phyloP scores from a whole-genome alignment of 1,140 invertebrate genomes.

The Euwallacea fornicatus region DNA sequence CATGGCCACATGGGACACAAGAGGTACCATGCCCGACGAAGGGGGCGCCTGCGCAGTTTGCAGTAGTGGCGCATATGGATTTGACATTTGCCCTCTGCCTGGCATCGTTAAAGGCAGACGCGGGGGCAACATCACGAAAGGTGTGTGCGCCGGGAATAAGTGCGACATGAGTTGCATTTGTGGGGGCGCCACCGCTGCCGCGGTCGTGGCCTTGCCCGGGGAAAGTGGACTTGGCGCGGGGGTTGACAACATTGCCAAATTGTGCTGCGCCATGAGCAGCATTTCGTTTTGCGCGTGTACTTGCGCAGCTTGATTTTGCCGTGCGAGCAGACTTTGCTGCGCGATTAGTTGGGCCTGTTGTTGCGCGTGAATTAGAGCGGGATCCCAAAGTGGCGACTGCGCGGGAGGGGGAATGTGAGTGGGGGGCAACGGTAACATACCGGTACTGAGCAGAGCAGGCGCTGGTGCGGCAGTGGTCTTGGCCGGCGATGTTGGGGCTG shows the following conservation, averaged over 20 bases:
- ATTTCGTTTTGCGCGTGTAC: conserved; percentile 48
- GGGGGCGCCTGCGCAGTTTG: conserved; percentile 49
- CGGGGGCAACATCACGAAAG: conserved; percentile 53
- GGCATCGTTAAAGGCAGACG: conserved; percentile 46
- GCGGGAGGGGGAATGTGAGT: conserved; percentile 58
- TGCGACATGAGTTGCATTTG: conserved; percentile 42
- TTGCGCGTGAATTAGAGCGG: conserved; percentile 47
- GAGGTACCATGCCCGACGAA: conserved; percentile 47
- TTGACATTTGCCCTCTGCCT: conserved; percentile 43
- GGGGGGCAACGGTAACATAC: conserved; percentile 64
- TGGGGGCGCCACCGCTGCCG: conserved; percentile 17
- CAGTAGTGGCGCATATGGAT: conserved; percentile 42
- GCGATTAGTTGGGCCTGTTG: conserved; percentile 56
- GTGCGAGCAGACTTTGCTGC: conserved; percentile 52
- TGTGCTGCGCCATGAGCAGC: conserved; percentile 50
- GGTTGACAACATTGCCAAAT: conserved; percentile 35
- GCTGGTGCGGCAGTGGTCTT: conserved; percentile 67
- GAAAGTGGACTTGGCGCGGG: conserved; percentile 37
- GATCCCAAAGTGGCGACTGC: conserved; percentile 50
- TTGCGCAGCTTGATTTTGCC: conserved; percentile 44
- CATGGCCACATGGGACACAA: conserved; percentile 53
- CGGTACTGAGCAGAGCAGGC: conserved; percentile 73
- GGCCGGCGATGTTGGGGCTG: conserved; percentile 64
- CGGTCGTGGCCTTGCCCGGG: conserved; percentile 30
- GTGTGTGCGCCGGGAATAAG: conserved; percentile 54